These are phyloP conservation scores for Lepisosteus osseus DNA, from an alignment of 2,113 vertebrate genomes.

Conservation along the genomic window DNA sequence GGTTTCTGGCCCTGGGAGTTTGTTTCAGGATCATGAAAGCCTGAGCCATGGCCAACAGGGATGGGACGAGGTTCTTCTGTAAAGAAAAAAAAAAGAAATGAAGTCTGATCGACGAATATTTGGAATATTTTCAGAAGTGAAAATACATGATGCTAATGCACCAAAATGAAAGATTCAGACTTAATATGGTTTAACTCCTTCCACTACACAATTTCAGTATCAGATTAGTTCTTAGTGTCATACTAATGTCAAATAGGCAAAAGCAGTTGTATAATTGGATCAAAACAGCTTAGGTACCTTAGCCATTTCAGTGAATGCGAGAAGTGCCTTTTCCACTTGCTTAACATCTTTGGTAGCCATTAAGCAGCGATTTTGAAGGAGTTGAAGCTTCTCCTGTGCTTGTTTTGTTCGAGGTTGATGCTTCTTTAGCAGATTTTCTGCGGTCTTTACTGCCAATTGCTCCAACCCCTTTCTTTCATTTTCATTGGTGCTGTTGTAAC, in stretches of 20 bases:
- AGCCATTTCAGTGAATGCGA: slow-evolving; percentile 45
- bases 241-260: too few species aligned
- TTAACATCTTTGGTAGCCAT: slow-evolving; percentile 49
- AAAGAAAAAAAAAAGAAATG: slow-evolving; percentile 8
- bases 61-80: slow-evolving; percentile 40
- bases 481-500: neutral
- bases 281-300: slow-evolving; percentile 22
- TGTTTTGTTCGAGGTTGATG: slow-evolving; percentile 37
- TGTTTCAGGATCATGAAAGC: slow-evolving; percentile 53
- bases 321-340: slow-evolving; percentile 46
- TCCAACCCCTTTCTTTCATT: slow-evolving; percentile 34
- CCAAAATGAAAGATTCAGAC: too few species aligned
- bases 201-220: too few species aligned
- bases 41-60: slow-evolving; percentile 51
- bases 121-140: too few species aligned
- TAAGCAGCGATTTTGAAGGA: slow-evolving; percentile 46
- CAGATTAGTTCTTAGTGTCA: too few species aligned
- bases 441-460: slow-evolving; percentile 43
- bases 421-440: slow-evolving; percentile 55
- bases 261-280: too few species aligned
- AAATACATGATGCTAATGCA: too few species aligned
- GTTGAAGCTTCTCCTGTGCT: slow-evolving; percentile 37
- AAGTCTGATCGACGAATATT: neutral
- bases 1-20: slow-evolving; percentile 54
- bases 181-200: too few species aligned